Evolutionary conservation across 2,888 invertebrate genomes (phyloP).

Genomic region (Agrochola circellaris): DNA sequence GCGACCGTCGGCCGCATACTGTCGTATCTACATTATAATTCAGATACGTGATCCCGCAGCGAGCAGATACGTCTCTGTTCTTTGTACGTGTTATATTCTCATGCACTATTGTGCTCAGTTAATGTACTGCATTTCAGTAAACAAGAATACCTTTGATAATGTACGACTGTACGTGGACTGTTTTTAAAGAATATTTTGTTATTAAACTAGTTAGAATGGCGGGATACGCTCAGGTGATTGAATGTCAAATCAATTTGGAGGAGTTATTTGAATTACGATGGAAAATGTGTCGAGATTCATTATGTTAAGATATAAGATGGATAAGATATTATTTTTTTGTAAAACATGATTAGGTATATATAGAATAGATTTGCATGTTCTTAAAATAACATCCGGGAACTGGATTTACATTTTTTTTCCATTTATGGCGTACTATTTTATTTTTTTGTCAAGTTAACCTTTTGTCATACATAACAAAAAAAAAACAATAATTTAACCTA

Average conservation of each 20-base stretch:
- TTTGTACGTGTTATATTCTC: slow-evolving; percentile 45
- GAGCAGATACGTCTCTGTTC: slow-evolving; percentile 20
- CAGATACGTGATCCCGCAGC: slow-evolving; percentile 48
- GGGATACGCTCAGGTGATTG: not conserved
- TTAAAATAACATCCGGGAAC: no score
- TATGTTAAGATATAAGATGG: no score
- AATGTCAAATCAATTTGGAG: not conserved
- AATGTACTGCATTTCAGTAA: slow-evolving; percentile 44
- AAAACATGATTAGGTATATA: no score
- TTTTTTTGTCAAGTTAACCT: no score
- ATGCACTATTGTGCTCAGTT: slow-evolving; percentile 32
- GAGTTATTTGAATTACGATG: not conserved
- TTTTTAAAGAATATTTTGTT: slow-evolving; percentile 13
- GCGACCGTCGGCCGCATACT: slow-evolving; percentile 26
- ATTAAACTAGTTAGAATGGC: not conserved
- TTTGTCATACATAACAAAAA: no score
- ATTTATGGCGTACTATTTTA: no score
- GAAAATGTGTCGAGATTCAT: no score
- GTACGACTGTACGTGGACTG: not conserved
- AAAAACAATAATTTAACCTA: no score
- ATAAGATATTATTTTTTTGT: no score
- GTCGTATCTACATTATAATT: slow-evolving; percentile 45
- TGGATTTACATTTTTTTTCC: no score
- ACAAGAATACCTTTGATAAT: slow-evolving; percentile 31
- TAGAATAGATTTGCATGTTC: no score